Evolutionary conservation across 2,113 vertebrate species (phyloP).

Genomic region (Dendrocopos noguchii): DNA sequence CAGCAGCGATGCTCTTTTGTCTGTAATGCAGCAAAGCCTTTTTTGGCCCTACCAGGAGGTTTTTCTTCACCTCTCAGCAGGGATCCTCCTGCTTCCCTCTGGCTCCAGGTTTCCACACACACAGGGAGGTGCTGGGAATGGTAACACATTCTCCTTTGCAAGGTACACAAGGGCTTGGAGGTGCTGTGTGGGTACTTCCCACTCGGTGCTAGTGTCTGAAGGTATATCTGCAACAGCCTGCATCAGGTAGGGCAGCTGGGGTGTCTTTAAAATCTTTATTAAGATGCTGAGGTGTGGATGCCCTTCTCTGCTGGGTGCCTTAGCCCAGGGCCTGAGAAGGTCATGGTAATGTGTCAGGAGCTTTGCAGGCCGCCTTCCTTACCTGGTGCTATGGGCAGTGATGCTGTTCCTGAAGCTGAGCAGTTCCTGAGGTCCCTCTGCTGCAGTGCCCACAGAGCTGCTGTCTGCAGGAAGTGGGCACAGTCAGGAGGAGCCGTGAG

Average conservation of each 20-base stretch:
- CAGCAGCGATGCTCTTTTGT: not conserved
- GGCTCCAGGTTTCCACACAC: rapidly evolving
- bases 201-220: not conserved
- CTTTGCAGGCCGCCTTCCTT: rapidly evolving
- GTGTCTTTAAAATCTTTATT: not conserved
- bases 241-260: not conserved
- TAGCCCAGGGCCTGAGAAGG: not conserved
- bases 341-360: rapidly evolving
- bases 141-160: not conserved
- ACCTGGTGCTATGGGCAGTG: rapidly evolving
- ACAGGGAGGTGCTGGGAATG: not conserved
- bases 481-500: not conserved
- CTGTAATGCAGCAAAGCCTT: not conserved
- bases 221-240: not conserved
- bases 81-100: not conserved
- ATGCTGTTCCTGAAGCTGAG: rapidly evolving
- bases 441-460: not conserved
- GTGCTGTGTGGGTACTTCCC: not conserved
- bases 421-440: not conserved
- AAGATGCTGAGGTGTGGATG: not conserved
- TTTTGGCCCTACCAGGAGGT: not conserved
- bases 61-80: not conserved
- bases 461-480: not conserved
- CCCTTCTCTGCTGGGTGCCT: not conserved
- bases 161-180: not conserved